phyloP scores from a whole-genome alignment of 2,113 vertebrate genomes.

The Pachyramphus minor region DNA sequence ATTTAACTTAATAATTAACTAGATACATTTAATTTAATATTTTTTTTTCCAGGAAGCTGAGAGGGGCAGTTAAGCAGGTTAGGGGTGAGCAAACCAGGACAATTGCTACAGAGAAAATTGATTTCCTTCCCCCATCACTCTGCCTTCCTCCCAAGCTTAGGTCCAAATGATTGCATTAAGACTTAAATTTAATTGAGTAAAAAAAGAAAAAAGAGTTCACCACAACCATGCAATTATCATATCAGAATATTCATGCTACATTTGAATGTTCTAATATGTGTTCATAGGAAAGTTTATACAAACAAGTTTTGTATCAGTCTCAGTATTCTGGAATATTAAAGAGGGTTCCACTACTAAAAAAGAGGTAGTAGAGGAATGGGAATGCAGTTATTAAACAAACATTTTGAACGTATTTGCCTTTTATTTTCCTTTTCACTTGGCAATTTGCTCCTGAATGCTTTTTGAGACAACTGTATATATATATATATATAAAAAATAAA shows the following conservation, averaged over 20 bases:
- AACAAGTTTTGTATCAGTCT: neutral
- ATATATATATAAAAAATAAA: neutral
- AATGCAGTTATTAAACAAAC: neutral
- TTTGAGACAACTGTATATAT: neutral
- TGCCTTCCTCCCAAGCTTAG: accelerated
- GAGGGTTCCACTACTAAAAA: neutral
- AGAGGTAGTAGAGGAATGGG: neutral
- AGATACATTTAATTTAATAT: no score
- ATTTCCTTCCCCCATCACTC: neutral
- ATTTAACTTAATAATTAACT: no score
- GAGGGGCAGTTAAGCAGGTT: neutral
- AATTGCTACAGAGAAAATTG: neutral
- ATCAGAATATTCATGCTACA: neutral
- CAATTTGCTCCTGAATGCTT: neutral
- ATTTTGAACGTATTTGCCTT: neutral
- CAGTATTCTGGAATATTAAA: neutral
- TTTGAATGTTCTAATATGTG: neutral
- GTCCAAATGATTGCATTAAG: neutral
- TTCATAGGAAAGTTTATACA: neutral
- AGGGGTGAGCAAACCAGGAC: neutral
- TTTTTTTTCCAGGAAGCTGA: neutral
- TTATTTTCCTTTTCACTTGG: neutral
- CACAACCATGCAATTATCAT: neutral
- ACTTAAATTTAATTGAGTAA: neutral
- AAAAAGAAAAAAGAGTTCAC: neutral